A percentile compares a stretch with the other conserved stretches of the same genome.
phyloP scores from a whole-genome alignment of 2,113 vertebrate species.

The Cebidichthys violaceus region DNA sequence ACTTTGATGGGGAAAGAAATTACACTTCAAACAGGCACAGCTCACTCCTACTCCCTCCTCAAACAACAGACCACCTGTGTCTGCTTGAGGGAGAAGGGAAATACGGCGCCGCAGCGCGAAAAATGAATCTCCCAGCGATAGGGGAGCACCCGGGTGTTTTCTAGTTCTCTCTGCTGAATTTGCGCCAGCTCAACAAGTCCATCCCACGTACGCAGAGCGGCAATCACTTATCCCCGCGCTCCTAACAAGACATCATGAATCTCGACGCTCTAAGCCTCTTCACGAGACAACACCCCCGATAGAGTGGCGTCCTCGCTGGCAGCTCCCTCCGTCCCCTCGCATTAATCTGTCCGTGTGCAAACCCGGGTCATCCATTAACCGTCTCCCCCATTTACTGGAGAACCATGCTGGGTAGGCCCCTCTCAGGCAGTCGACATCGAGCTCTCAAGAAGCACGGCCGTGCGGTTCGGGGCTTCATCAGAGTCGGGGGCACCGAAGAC shows the following conservation, averaged over 20 bases:
- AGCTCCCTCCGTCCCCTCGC: slow-evolving; percentile 28
- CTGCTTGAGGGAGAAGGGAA: slow-evolving; percentile 26
- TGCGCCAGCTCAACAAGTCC: slow-evolving; percentile 44
- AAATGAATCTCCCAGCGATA: slow-evolving; percentile 32
- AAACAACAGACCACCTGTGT: slow-evolving; percentile 45
- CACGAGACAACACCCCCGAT: slow-evolving; percentile 51
- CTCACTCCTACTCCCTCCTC: slow-evolving; percentile 25
- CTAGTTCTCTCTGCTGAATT: slow-evolving; percentile 39
- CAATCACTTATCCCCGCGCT: slow-evolving; percentile 57
- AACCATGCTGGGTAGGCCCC: slow-evolving; percentile 23
- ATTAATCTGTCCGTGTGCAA: slow-evolving; percentile 59
- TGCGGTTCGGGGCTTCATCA: slow-evolving; percentile 28
- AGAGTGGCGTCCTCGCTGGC: slow-evolving; percentile 44
- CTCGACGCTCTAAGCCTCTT: slow-evolving; percentile 29
- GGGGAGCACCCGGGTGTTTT: slow-evolving; percentile 32
- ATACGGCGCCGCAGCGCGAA: neutral
- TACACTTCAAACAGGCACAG: slow-evolving; percentile 33
- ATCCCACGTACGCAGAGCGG: slow-evolving; percentile 41
- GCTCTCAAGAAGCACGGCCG: slow-evolving; percentile 26
- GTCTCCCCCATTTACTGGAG: slow-evolving; percentile 28
- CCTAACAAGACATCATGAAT: slow-evolving; percentile 70
- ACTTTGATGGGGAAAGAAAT: slow-evolving; percentile 24
- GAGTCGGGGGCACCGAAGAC: slow-evolving; percentile 39
- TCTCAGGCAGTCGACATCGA: slow-evolving; percentile 28
- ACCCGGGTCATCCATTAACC: slow-evolving; percentile 64